Evolutionary conservation across 1,140 invertebrate species (phyloP).

Genomic region (Rhyzopertha dominica): DNA sequence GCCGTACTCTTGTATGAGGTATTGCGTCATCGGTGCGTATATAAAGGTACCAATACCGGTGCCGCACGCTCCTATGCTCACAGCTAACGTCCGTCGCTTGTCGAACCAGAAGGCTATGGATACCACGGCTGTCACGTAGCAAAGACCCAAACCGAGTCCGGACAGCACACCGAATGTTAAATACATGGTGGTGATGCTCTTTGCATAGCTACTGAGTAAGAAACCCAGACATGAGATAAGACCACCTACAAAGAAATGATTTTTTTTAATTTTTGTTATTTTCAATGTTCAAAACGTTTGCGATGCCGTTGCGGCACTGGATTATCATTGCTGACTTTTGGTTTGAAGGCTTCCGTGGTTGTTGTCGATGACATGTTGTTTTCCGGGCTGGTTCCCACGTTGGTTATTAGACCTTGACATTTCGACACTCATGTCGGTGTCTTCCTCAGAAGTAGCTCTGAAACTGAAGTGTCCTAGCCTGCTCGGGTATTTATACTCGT

Average conservation of each 20-base stretch:
- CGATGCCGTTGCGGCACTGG: no score
- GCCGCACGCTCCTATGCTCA: slow-evolving; percentile 86
- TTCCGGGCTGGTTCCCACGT: no score
- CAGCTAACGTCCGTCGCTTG: slow-evolving; percentile 83
- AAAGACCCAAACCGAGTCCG: slow-evolving; percentile 78
- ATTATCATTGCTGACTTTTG: no score
- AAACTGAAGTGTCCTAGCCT: no score
- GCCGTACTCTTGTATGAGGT: slow-evolving; percentile 69
- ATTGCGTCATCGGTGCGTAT: slow-evolving; percentile 75
- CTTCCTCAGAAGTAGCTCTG: no score
- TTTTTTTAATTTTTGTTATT: no score
- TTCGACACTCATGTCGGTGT: no score
- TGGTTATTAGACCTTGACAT: no score
- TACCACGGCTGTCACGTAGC: slow-evolving; percentile 87
- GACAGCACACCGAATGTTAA: slow-evolving; percentile 82
- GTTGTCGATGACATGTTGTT: no score
- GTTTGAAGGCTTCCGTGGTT: no score
- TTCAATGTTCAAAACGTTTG: no score
- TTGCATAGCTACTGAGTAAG: slow-evolving; percentile 67
- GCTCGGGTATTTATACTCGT: no score
- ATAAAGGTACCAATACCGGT: slow-evolving; percentile 82
- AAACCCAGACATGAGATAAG: slow-evolving; percentile 74
- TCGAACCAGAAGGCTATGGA: slow-evolving; percentile 96
- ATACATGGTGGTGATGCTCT: slow-evolving; percentile 71
- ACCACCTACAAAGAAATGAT: slow-evolving; percentile 70